Evolutionary conservation across 1,140 invertebrate genomes (phyloP).

Genomic region (Tenebrio molitor): DNA sequence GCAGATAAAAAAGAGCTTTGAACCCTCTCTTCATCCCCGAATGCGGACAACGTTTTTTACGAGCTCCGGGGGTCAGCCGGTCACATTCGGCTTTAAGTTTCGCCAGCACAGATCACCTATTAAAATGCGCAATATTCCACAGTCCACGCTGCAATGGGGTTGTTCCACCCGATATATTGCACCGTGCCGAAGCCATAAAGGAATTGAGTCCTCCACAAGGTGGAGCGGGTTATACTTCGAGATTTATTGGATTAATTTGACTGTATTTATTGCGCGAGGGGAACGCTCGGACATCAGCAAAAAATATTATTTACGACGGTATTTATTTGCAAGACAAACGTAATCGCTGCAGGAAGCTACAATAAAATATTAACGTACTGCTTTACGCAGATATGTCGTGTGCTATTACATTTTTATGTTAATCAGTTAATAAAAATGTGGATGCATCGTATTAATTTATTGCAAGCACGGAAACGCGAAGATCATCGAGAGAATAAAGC

Average conservation of each 20-base stretch:
- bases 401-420: no score
- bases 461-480: no score
- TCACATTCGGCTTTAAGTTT: constrained; percentile 1
- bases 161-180: constrained; percentile 18
- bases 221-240: constrained; percentile 21
- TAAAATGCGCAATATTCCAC: constrained; percentile 30
- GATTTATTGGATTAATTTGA: constrained; percentile 37
- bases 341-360: no score
- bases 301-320: neutral
- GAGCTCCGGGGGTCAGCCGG: constrained; percentile 20
- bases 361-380: no score
- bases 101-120: constrained; percentile 9
- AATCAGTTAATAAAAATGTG: no score
- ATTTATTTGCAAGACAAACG: no score
- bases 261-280: constrained; percentile 20
- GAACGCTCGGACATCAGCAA: constrained; percentile 1
- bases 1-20: constrained; percentile 10
- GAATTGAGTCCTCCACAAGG: constrained; percentile 24
- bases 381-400: no score
- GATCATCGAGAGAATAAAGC: no score
- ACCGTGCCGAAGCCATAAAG: constrained; percentile 3
- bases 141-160: constrained; percentile 12
- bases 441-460: no score
- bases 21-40: neutral
- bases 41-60: constrained; percentile 21